Conservation (phyloP, 2,888 invertebrate genomes). For the Syrphus vitripennis region DNA sequence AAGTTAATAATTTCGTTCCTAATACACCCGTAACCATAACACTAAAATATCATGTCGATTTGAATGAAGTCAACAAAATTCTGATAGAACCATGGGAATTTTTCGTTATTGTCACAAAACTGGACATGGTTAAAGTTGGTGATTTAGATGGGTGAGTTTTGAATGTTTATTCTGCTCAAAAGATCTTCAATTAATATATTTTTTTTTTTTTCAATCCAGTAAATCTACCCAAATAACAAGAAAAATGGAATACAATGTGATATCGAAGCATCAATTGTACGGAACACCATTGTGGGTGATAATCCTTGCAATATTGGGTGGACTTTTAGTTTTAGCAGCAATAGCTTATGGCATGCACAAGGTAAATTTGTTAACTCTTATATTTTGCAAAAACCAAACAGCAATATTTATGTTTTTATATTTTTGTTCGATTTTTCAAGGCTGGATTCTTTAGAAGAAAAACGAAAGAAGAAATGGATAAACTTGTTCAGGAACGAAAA, state of each 20-base stretch:
- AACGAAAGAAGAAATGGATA: conserved; percentile 81
- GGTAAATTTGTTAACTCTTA: conserved; percentile 74
- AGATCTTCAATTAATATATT: conserved; percentile 74
- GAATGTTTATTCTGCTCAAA: conserved; percentile 77
- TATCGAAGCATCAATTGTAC: conserved; percentile 79
- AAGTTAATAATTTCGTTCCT: conserved; percentile 78
- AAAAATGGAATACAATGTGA: conserved; percentile 79
- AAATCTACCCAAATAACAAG: conserved; percentile 75
- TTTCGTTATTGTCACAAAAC: conserved; percentile 78
- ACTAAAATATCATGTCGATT: conserved; percentile 78
- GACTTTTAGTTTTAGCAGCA: conserved; percentile 79
- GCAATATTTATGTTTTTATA: neutral
- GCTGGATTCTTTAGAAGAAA: conserved; percentile 82
- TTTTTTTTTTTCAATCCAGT: conserved; percentile 43
- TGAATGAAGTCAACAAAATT: conserved; percentile 79
- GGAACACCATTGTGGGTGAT: conserved; percentile 81
- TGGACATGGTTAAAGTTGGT: conserved; percentile 76
- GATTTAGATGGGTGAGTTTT: conserved; percentile 73
- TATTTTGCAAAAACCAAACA: neutral
- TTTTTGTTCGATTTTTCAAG: conserved; percentile 72
- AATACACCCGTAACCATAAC: conserved; percentile 77
- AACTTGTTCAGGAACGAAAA: conserved; percentile 77
- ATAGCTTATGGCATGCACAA: conserved; percentile 80
- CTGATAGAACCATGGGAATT: conserved; percentile 80
- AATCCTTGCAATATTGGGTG: conserved; percentile 80